Conservation (phyloP, 2,888 invertebrate species). For the Macrophya annulata region DNA sequence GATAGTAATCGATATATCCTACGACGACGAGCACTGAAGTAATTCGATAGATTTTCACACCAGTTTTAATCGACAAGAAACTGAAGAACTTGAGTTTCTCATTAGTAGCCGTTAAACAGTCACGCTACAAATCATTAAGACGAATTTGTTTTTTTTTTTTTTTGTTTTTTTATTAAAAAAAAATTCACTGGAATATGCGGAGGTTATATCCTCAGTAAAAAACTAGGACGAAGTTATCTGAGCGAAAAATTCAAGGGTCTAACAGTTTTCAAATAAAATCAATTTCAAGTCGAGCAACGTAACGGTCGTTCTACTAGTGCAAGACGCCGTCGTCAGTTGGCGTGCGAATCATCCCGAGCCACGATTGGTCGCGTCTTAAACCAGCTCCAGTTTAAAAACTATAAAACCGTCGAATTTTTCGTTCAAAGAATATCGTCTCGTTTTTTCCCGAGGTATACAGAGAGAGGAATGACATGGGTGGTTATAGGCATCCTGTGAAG, state of each 20-base stretch:
- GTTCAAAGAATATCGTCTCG: background rate
- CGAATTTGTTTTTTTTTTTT: background rate
- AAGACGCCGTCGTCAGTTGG: conserved; percentile 10
- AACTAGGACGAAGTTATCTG: background rate
- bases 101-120: background rate
- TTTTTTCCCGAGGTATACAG: background rate
- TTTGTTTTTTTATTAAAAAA: no score
- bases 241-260: background rate
- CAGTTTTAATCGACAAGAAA: conserved; percentile 19
- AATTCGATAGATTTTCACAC: conserved; percentile 32
- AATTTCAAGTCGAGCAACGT: background rate
- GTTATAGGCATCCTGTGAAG: background rate
- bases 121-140: background rate
- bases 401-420: conserved; percentile 19
- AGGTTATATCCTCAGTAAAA: background rate
- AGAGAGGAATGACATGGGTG: no score
- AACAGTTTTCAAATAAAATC: background rate
- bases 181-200: background rate
- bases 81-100: background rate
- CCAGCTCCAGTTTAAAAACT: background rate
- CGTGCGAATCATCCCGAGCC: background rate
- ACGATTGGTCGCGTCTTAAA: background rate
- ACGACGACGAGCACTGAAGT: background rate
- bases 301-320: background rate
- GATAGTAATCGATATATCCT: conserved; percentile 64